Conservation (phyloP, 2,888 invertebrate genomes). For the Myopa testacea region DNA sequence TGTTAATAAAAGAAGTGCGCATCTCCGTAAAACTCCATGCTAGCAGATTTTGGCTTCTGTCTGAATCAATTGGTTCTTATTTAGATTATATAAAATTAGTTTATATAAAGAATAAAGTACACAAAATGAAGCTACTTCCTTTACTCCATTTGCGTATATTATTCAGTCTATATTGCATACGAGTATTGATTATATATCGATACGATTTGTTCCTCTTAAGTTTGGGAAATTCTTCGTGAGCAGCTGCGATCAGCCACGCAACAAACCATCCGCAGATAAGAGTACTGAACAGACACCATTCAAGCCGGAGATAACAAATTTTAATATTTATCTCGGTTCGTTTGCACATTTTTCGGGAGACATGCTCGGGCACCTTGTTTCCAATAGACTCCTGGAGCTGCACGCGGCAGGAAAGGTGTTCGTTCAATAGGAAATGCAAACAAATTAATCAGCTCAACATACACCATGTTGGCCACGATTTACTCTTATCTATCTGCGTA, state of each 20-base stretch:
- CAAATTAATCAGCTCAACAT: constrained; percentile 38
- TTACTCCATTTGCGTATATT: too few relatives aligned
- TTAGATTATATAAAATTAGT: too few relatives aligned
- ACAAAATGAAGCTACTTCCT: too few relatives aligned
- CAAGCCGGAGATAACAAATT: constrained; percentile 15
- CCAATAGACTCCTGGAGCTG: constrained; percentile 16
- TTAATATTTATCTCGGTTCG: constrained; percentile 14
- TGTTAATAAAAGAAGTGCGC: too few relatives aligned
- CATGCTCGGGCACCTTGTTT: background rate
- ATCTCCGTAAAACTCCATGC: too few relatives aligned
- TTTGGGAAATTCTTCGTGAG: background rate
- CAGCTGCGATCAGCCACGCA: constrained; percentile 26
- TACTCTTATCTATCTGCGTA: background rate
- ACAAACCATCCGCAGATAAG: constrained; percentile 16
- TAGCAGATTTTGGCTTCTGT: too few relatives aligned
- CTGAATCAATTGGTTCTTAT: too few relatives aligned
- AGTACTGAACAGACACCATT: background rate
- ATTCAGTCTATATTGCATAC: too few relatives aligned
- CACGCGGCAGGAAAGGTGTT: constrained; percentile 28
- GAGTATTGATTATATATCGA: background rate
- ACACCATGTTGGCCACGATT: background rate
- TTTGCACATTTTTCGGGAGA: constrained; percentile 12
- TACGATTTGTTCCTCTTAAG: background rate
- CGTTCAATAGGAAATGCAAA: constrained; percentile 36
- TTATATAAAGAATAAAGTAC: too few relatives aligned